Evolutionary conservation across 2,888 invertebrate species (phyloP).

Genomic region (Trilocha varians): DNA sequence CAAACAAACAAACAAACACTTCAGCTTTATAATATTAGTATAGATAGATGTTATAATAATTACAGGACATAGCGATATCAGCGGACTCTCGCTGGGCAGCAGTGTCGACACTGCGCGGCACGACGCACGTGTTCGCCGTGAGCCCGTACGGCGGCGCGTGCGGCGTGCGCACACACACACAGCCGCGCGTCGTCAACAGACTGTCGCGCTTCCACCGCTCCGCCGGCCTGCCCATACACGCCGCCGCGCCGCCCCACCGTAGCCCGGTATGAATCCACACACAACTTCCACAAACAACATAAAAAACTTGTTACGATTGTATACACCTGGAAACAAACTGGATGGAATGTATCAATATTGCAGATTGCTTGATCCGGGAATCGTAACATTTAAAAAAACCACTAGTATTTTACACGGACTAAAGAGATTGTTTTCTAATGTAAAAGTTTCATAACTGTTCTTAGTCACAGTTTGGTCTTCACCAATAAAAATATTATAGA

Average conservation of each 20-base stretch:
- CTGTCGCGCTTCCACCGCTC: conserved; percentile 96
- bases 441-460: too few relatives aligned
- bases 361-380: too few relatives aligned
- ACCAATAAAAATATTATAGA: too few relatives aligned
- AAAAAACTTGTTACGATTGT: too few relatives aligned
- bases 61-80: conserved; percentile 90
- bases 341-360: too few relatives aligned
- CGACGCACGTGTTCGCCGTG: conserved; percentile 97
- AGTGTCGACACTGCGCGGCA: conserved; percentile 94
- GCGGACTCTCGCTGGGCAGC: conserved; percentile 97
- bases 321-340: too few relatives aligned
- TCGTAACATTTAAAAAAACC: too few relatives aligned
- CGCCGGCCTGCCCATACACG: conserved; percentile 82
- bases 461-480: too few relatives aligned
- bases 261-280: conserved; percentile 20
- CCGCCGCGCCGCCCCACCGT: conserved; percentile 5
- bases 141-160: conserved; percentile 96
- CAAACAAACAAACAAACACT: too few relatives aligned
- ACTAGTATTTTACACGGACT: too few relatives aligned
- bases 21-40: too few relatives aligned
- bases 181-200: conserved; percentile 93
- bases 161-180: conserved; percentile 95
- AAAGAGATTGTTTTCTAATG: too few relatives aligned
- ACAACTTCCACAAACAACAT: not conserved
- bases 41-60: not conserved